phyloP scores from a whole-genome alignment of 2,113 vertebrate species.

The Clupea harengus region DNA sequence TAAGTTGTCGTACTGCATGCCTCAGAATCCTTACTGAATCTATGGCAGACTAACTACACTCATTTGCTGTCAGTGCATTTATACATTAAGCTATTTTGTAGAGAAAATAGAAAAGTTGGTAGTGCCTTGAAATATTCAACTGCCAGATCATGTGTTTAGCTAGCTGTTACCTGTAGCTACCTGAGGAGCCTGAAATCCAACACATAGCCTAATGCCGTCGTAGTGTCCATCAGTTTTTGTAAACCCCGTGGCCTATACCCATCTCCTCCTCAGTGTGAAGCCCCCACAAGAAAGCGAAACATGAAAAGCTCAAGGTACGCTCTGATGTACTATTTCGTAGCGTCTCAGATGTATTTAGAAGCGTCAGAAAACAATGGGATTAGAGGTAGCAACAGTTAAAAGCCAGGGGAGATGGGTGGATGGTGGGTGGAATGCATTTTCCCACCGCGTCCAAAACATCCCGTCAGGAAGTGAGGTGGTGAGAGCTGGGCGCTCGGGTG shows the following conservation, averaged over 20 bases:
- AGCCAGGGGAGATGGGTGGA: conserved; percentile 32
- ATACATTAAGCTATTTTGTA: too few relatives aligned
- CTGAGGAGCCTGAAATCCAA: not conserved
- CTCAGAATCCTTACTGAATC: not conserved
- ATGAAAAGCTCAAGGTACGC: not conserved
- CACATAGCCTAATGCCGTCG: not conserved
- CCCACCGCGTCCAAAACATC: conserved; percentile 84
- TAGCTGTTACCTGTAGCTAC: not conserved
- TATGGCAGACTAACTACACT: too few relatives aligned
- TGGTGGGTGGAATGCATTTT: conserved; percentile 74
- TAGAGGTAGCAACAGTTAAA: conserved; percentile 55
- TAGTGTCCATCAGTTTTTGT: not conserved
- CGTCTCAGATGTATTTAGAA: conserved; percentile 38
- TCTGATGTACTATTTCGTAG: conserved; percentile 20
- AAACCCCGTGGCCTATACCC: not conserved
- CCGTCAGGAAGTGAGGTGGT: conserved; percentile 81
- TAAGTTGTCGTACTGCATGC: not conserved
- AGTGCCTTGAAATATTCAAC: not conserved
- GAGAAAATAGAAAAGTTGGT: too few relatives aligned
- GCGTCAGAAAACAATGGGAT: conserved; percentile 61
- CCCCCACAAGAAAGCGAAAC: not conserved
- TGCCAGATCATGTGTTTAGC: not conserved
- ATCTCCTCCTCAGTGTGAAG: not conserved
- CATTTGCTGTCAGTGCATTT: not conserved
- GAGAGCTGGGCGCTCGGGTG: not conserved